Conservation (phyloP, 2,113 vertebrate genomes). For the Vicugna pacos region DNA sequence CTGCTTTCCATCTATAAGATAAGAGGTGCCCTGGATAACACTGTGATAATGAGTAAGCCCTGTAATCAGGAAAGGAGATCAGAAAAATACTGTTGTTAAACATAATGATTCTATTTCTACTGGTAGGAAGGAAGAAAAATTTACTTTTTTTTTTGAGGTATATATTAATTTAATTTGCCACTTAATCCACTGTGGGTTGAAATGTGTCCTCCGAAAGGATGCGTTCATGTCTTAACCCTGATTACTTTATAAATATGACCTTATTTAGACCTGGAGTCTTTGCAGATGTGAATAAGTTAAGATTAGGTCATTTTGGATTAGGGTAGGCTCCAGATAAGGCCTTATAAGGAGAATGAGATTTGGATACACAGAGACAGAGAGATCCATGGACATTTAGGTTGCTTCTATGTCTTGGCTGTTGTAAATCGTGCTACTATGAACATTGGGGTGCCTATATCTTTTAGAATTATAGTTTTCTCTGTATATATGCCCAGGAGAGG, state of each 20-base stretch:
- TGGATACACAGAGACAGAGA: background rate
- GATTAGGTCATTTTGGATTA: background rate
- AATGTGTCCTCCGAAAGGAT: background rate
- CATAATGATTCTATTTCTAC: background rate
- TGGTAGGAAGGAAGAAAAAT: background rate
- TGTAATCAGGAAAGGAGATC: background rate
- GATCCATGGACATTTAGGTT: too few species aligned
- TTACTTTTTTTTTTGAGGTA: background rate
- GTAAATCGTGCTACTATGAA: too few species aligned
- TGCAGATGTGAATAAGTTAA: background rate
- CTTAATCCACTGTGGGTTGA: background rate
- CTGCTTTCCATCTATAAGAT: background rate
- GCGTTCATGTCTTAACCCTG: background rate
- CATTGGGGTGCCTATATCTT: too few species aligned
- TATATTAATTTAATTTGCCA: background rate
- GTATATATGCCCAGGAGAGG: too few species aligned
- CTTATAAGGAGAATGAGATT: background rate
- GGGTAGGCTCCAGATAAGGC: background rate
- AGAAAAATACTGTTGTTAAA: background rate
- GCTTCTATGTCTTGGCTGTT: too few species aligned
- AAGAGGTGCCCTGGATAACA: background rate
- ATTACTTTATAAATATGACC: background rate
- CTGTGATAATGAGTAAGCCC: background rate
- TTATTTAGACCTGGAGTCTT: background rate
- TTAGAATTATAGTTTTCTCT: too few species aligned